A percentile compares a stretch with the other conserved stretches of the same genome.
These are phyloP conservation scores for Acleris holmiana DNA, from an alignment of 2,888 invertebrate species.

Conservation along the genomic window DNA sequence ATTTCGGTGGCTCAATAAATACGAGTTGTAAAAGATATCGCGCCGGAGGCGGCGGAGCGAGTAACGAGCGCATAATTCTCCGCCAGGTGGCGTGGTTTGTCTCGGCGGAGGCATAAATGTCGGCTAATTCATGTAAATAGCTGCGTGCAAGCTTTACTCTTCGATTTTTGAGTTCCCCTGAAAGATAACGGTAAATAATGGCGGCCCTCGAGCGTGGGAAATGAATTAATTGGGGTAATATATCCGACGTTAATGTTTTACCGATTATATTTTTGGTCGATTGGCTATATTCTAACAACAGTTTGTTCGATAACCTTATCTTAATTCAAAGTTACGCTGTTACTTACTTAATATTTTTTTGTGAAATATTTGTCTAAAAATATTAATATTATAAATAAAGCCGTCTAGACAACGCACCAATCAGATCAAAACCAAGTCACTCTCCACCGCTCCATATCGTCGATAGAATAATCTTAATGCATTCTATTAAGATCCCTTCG, in stretches of 20 bases:
- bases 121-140: constrained; percentile 82
- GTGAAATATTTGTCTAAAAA: too few species aligned
- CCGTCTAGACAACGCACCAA: constrained; percentile 36
- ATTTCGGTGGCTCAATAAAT: constrained; percentile 39
- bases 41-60: constrained; percentile 67
- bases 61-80: constrained; percentile 80
- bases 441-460: constrained; percentile 50
- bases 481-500: constrained; percentile 57
- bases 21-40: constrained; percentile 39
- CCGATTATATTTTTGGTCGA: constrained; percentile 3
- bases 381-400: not conserved
- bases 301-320: too few species aligned
- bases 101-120: constrained; percentile 79
- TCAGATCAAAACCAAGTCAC: constrained; percentile 33
- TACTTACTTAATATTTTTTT: too few species aligned
- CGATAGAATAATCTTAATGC: constrained; percentile 56
- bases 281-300: not conserved
- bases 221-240: constrained; percentile 37
- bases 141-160: constrained; percentile 53
- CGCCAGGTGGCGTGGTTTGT: constrained; percentile 78
- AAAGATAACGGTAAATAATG: constrained; percentile 37
- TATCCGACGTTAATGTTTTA: constrained; percentile 24
- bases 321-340: too few species aligned
- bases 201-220: constrained; percentile 36
- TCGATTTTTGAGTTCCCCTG: constrained; percentile 59